Evolutionary conservation across 1,140 invertebrate genomes (phyloP).

Genomic region (Chrysopa pallens): DNA sequence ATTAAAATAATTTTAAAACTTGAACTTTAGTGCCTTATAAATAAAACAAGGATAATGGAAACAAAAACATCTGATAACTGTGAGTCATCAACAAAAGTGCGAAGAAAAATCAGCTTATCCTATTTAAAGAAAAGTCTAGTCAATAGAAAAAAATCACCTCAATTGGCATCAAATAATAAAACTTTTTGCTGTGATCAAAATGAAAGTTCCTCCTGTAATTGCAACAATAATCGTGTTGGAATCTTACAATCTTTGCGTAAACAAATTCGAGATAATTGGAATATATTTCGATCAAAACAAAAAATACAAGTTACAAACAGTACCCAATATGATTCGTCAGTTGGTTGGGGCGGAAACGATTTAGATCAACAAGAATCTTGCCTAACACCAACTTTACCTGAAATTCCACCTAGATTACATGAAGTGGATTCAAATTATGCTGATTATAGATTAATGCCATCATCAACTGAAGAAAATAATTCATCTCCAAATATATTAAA

Average conservation of each 20-base stretch:
- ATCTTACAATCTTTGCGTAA: neutral
- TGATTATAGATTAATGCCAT: neutral
- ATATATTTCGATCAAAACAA: neutral
- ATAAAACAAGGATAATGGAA: too few relatives aligned
- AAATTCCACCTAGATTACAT: neutral
- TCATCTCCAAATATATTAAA: neutral
- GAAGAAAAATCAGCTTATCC: neutral
- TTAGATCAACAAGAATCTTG: neutral
- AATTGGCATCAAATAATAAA: neutral
- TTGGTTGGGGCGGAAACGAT: neutral
- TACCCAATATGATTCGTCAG: neutral
- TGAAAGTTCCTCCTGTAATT: neutral
- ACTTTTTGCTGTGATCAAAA: neutral
- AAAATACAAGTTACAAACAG: neutral
- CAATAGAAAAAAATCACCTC: neutral
- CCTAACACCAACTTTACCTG: neutral
- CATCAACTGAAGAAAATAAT: too few relatives aligned
- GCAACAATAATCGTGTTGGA: too few relatives aligned
- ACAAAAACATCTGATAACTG: neutral
- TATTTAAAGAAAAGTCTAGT: neutral
- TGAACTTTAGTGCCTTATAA: too few relatives aligned
- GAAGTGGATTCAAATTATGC: neutral
- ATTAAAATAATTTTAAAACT: too few relatives aligned
- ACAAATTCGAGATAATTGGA: neutral
- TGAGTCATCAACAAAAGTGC: slow-evolving; percentile 7